Evolutionary conservation across 2,113 vertebrate genomes (phyloP), one percentile per base, ranked within the genome.

Genomic region (Cisticola juncidis): DNA sequence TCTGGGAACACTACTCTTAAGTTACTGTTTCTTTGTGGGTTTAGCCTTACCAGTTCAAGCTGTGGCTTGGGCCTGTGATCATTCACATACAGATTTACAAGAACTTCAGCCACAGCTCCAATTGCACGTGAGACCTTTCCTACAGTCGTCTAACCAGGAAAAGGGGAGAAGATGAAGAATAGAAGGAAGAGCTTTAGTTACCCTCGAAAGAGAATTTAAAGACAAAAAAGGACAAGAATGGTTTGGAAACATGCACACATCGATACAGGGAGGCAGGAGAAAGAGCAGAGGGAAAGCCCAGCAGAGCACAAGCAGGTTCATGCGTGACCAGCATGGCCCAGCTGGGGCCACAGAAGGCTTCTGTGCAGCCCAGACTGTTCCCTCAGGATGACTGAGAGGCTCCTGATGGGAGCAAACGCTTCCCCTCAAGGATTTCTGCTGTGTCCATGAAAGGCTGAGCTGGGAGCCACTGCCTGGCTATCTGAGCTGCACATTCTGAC

Each of bases 21-120:
- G 36, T 66, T 66, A 76, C 6, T 73, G 31, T 6, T 93, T 88
- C 31, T 81, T 45, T 65, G 33, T 54, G 33, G 12, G 25, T n/a
- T 26, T 11, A 22, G 54, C 94, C 99, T 99, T 99, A 99, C 99
- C 99, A 97, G 97, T 42, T 98, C 96, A 90, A 97, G 92, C 94
- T 96, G 96, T 87, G 98, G 94, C 97, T 98, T 98, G 95, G 99
- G 99, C 95, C 98, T 98, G 98, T 99, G 99, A 98, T 99, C 99
- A 44, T 98, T 99, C 98, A 99, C 98, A 95, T 99, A 99, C 12
- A 99, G 98, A 98, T 98, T 98, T 97, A 99, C 98, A 98, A 99
- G 98, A 56, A 98, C 97, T 98, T 99, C 99, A 83, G 99, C 99
- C 97, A 99, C 99, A 95, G 99, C 99, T 83, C 98, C 98, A 97